phyloP scores from a whole-genome alignment of 2,113 vertebrate genomes.

The Centropus unirufus region DNA sequence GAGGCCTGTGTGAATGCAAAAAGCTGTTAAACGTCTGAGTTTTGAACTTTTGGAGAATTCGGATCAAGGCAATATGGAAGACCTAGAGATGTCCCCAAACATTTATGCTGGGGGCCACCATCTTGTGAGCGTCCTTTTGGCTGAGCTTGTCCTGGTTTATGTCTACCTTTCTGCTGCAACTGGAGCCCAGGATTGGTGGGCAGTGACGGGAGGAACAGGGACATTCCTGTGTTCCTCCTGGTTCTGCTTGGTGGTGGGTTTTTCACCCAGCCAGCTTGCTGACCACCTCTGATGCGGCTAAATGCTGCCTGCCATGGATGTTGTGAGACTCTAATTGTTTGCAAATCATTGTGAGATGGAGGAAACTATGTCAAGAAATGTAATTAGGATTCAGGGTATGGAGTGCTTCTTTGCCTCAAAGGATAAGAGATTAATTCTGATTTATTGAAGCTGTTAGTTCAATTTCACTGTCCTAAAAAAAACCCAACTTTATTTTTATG shows the following conservation, averaged over 20 bases:
- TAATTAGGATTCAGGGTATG: neutral
- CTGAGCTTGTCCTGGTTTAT: neutral
- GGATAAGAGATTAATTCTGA: neutral
- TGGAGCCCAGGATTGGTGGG: fast-evolving
- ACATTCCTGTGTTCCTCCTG: neutral
- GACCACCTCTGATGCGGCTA: neutral
- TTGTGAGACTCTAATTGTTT: conserved; percentile 10
- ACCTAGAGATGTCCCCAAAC: neutral
- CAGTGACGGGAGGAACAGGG: fast-evolving
- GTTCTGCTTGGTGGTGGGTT: neutral
- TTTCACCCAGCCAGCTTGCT: neutral
- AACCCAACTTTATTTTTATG: neutral
- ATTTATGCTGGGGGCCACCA: neutral
- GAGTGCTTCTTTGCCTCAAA: neutral
- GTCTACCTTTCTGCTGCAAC: neutral
- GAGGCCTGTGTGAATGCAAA: neutral
- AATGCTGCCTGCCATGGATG: neutral
- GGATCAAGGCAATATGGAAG: neutral
- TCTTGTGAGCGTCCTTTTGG: neutral
- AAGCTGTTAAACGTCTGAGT: neutral
- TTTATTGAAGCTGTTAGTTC: neutral
- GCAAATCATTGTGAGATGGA: neutral
- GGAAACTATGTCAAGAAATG: neutral
- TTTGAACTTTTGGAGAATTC: neutral
- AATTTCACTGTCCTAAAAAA: neutral